Base-by-base conservation (phyloP, 2,797 vertebrate genomes). In the Muraenolepis orangiensis region DNA sequence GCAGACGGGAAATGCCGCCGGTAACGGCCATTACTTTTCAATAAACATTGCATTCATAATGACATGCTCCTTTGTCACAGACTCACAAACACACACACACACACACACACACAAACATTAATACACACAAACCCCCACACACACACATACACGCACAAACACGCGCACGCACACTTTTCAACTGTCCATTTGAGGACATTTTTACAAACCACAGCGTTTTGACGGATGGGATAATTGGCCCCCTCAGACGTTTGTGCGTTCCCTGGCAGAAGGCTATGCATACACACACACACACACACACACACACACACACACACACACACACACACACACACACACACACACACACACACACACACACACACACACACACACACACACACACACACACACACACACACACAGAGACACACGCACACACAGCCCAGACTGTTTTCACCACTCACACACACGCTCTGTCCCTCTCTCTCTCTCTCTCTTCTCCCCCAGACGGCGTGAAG, bases 401-500 rank as follows among this genome's bases (percentile, higher is more conserved):
- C 75, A 29, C 68, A 75, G 66, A 51, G 69, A 75, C 18, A 76
- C 75, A 66, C 71, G 66, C 74, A 66, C 30, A 51, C 70, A 81
- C 74, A 71, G 72, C 70, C 42, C 57, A 30, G 74, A 74, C 46
- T 84, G 75, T 82, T 85, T 86, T 82, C 75, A 81, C 70, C 61
- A 75, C 7, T 34, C 76, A 61, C 70, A 16, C n/a, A n/a, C n/a
- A n/a, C n/a, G n/a, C n/a, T n/a, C n/a, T n/a, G n/a, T n/a, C n/a
- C n/a, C n/a, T n/a, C n/a, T n/a, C 72, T 70, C 38, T 78, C 84
- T 79, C 74, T 78, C 73, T 74, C 29, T 74, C 61, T 76, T 69
- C 61, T 74, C 38, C 26, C 40, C 82, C 87, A 86, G 86, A 88
- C 84, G 85, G 87, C 87, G 89, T 88, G 86, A 90, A 90, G 86